Evolutionary conservation across 2,113 vertebrate species (phyloP), one percentile per base, ranked within the genome.

Genomic region (Rhizomys pruinosus): DNA sequence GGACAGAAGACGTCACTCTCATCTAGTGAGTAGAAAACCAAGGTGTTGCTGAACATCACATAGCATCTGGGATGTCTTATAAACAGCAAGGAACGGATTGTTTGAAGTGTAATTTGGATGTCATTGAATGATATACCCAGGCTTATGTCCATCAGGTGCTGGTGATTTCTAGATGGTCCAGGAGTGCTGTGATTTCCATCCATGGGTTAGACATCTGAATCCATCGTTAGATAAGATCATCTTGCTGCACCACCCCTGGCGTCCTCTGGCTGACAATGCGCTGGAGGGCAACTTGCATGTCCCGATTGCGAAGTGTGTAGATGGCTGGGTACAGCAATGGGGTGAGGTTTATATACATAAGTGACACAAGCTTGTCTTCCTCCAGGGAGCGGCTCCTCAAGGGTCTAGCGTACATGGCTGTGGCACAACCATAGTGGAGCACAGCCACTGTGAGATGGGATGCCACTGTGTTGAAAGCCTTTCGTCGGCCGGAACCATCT

Each of bases 361-460:
- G 94, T 0, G 96, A 96, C 39, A 97, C 82, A 7, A 97, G 87
- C 73, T 96, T 97, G 80, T 97, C 96, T 17, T 97, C 95, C 61
- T 96, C 95, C 32, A 93, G 82, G 47, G 92, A 96, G 42, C 77
- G 95, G 89, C 96, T 95, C 34, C 84, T 74, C 80, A 94, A 89
- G 10, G 97, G 97, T 3, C 91, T 77, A 79, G 96, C 39, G 2
- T 96, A 96, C 95, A 96, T 96, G 96, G 95, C 93, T 0, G 87
- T 97, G 55, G 96, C 94, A 1, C 96, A 96, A 94, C 95, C 93
- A 0, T 97, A 97, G 73, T 97, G 96, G 29, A 97, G 89, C 69
- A 93, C 91, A 0, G 94, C 94, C 82, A 97, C 95, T 0, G 95
- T 97, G 44, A 98, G 94, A 27, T 97, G 97, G 0, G 97, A 97